These are phyloP conservation scores for Theocolax elegans DNA, from an alignment of 1,140 invertebrate genomes.

Conservation along the genomic window DNA sequence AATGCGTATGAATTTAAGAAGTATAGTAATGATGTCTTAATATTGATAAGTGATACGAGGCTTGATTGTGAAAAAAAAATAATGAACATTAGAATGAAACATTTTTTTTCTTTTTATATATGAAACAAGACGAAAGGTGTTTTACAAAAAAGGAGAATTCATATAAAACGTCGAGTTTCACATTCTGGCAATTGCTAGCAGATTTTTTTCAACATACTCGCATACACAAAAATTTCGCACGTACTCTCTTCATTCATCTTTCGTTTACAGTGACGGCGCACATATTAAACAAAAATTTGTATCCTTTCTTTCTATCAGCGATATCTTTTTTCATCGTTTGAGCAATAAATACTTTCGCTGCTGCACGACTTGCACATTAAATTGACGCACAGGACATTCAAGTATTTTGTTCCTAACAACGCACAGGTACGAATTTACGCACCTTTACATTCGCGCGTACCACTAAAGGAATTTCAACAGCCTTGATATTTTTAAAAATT, in stretches of 20 bases:
- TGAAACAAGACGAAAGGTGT: constrained; percentile 44
- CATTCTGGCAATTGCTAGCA: constrained; percentile 41
- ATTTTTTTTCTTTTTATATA: constrained; percentile 42
- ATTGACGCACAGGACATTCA: constrained; percentile 66
- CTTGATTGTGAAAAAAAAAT: constrained; percentile 29
- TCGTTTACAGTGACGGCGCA: constrained; percentile 5
- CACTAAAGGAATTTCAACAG: constrained; percentile 42
- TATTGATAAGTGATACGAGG: not conserved
- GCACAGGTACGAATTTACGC: constrained; percentile 42
- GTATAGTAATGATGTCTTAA: not conserved
- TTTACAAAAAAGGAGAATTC: constrained; percentile 43
- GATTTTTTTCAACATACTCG: not conserved
- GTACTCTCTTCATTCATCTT: not conserved
- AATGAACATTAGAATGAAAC: constrained; percentile 39
- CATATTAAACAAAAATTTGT: constrained; percentile 23
- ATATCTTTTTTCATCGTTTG: constrained; percentile 50
- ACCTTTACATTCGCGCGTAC: constrained; percentile 44
- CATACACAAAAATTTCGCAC: not conserved
- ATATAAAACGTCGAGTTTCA: constrained; percentile 44
- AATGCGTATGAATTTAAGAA: too few species aligned
- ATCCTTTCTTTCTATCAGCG: constrained; percentile 45
- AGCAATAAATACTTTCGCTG: constrained; percentile 69
- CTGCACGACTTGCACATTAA: constrained; percentile 65
- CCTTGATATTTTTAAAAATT: constrained; percentile 25
- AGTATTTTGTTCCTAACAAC: constrained; percentile 13